Evolutionary conservation across 2,888 invertebrate genomes (phyloP).

Genomic region (Cephus runcator): DNA sequence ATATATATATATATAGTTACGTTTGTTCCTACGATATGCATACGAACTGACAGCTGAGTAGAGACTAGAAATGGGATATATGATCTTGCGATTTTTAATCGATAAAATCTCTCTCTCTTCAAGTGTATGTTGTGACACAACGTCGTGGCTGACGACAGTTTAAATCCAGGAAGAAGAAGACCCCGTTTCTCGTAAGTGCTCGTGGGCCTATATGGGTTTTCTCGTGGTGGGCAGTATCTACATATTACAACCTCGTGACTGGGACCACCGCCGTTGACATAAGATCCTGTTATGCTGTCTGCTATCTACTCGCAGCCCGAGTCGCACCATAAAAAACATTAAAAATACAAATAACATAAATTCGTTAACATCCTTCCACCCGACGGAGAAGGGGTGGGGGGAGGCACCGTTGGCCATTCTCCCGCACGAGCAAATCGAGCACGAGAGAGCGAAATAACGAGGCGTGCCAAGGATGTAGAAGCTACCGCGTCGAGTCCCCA

Average conservation of each 20-base stretch:
- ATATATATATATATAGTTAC: not conserved
- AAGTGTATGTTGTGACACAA: slow-evolving; percentile 17
- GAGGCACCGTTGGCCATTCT: not conserved
- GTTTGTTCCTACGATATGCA: not conserved
- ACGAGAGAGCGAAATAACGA: not conserved
- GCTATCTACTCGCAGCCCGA: slow-evolving; percentile 43
- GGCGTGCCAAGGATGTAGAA: not conserved
- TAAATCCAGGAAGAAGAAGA: slow-evolving; percentile 9
- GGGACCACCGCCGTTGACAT: slow-evolving; percentile 57
- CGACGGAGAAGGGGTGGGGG: not conserved
- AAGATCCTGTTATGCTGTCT: slow-evolving; percentile 58
- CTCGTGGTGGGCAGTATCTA: slow-evolving; percentile 48
- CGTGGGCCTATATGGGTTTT: slow-evolving; percentile 33
- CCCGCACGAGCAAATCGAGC: not conserved
- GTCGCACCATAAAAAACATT: slow-evolving; percentile 46
- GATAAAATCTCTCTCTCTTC: slow-evolving; percentile 4
- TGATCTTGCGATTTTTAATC: not conserved
- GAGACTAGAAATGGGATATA: not conserved
- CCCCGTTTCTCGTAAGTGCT: slow-evolving; percentile 22
- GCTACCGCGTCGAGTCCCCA: not conserved
- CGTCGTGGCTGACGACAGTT: slow-evolving; percentile 20
- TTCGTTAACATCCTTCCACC: slow-evolving; percentile 1
- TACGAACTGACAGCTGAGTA: not conserved
- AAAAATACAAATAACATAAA: slow-evolving; percentile 44
- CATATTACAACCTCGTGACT: slow-evolving; percentile 52